Evolutionary conservation across 2,113 vertebrate species (phyloP).

Genomic region (Coptodon rendalli): DNA sequence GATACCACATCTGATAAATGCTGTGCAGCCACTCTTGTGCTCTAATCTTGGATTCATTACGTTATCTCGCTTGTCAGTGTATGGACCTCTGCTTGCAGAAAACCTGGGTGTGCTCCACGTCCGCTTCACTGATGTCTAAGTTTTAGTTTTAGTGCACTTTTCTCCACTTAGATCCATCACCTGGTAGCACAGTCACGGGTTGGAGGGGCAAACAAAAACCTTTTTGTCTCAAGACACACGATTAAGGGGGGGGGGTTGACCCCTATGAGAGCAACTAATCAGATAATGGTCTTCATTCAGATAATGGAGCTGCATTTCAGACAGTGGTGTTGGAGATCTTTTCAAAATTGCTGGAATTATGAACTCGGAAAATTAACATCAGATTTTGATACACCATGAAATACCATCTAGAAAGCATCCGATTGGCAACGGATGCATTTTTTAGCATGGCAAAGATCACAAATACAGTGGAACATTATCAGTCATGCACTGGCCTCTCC

Average conservation of each 20-base stretch:
- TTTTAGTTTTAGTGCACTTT: background rate
- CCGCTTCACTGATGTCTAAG: background rate
- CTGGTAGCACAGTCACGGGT: background rate
- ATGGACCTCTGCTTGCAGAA: background rate
- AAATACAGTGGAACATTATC: background rate
- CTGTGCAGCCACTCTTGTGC: background rate
- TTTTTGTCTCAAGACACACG: background rate
- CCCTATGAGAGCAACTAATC: background rate
- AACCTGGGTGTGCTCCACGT: background rate
- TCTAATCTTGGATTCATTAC: background rate
- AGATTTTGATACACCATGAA: background rate
- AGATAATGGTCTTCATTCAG: background rate
- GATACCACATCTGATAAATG: conserved; percentile 8
- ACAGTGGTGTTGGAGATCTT: background rate
- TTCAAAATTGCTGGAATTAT: background rate
- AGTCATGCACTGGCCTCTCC: background rate
- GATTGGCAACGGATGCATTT: background rate
- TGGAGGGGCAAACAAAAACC: background rate
- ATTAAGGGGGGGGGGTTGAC: background rate
- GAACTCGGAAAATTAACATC: background rate
- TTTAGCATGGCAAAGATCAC: background rate
- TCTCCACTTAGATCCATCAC: background rate
- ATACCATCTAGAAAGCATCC: background rate
- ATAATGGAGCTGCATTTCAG: background rate
- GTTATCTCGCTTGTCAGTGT: background rate